A percentile compares a stretch with the other conserved stretches of the same genome.
These are phyloP conservation scores for Brachypteracias leptosomus DNA, from an alignment of 2,113 vertebrate species.

Conservation along the genomic window DNA sequence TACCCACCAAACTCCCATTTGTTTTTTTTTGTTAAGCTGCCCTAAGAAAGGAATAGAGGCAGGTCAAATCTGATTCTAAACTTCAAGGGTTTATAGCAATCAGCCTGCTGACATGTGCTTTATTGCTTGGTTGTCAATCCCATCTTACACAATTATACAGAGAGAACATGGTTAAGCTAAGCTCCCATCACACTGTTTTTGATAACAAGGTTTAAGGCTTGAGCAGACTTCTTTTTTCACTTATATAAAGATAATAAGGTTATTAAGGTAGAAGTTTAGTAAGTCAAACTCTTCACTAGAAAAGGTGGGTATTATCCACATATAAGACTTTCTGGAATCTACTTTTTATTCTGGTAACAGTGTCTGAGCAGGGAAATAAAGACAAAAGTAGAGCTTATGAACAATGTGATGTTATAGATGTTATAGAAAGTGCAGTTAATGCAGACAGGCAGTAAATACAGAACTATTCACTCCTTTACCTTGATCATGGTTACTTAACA, in stretches of 20 bases:
- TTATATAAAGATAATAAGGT: too few relatives aligned
- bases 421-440: background rate
- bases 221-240: background rate
- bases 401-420: background rate
- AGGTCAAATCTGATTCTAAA: background rate
- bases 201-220: background rate
- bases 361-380: background rate
- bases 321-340: background rate
- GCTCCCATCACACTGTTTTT: background rate
- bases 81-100: background rate
- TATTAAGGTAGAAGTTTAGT: too few relatives aligned
- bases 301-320: background rate
- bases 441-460: background rate
- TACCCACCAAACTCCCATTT: background rate
- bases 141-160: background rate
- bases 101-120: background rate
- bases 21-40: background rate
- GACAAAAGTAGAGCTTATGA: background rate
- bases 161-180: background rate
- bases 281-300: background rate
- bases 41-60: background rate
- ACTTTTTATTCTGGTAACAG: background rate
- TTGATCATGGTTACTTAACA: background rate
- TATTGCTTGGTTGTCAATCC: background rate
- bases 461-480: background rate